Conservation (phyloP, 2,797 vertebrate species). For the Eospalax fontanierii region DNA sequence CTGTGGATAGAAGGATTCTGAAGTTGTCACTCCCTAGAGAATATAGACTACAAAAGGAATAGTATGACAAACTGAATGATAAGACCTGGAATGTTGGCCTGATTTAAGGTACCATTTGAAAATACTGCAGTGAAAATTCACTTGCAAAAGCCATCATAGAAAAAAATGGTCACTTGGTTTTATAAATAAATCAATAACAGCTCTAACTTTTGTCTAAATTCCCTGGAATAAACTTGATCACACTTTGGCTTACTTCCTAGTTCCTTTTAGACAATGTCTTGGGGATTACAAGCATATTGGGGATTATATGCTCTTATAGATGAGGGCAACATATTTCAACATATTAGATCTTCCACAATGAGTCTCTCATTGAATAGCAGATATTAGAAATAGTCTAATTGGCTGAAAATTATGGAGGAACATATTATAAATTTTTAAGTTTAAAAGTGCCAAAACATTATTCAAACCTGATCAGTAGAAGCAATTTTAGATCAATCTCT, state of each 20-base stretch:
- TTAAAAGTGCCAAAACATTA: background rate
- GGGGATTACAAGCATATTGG: background rate
- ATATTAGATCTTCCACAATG: background rate
- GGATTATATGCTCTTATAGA: no score
- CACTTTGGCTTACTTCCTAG: background rate
- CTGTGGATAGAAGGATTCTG: constrained; percentile 32
- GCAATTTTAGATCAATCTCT: no score
- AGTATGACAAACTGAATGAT: background rate
- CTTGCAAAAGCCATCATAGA: background rate
- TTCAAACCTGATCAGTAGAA: no score
- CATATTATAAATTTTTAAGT: constrained; percentile 24
- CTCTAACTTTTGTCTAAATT: constrained; percentile 38
- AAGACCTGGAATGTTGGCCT: background rate
- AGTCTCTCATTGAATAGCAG: background rate
- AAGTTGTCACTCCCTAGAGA: background rate
- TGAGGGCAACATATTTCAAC: background rate
- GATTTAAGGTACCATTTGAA: background rate
- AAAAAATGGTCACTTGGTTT: background rate
- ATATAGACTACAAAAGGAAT: background rate
- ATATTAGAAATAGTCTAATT: background rate
- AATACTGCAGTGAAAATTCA: background rate
- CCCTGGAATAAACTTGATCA: constrained; percentile 26
- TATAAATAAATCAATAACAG: background rate
- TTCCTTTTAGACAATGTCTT: constrained; percentile 32
- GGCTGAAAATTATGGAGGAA: background rate